phyloP scores from a whole-genome alignment of 2,888 invertebrate species.

The Malacosoma neustria region DNA sequence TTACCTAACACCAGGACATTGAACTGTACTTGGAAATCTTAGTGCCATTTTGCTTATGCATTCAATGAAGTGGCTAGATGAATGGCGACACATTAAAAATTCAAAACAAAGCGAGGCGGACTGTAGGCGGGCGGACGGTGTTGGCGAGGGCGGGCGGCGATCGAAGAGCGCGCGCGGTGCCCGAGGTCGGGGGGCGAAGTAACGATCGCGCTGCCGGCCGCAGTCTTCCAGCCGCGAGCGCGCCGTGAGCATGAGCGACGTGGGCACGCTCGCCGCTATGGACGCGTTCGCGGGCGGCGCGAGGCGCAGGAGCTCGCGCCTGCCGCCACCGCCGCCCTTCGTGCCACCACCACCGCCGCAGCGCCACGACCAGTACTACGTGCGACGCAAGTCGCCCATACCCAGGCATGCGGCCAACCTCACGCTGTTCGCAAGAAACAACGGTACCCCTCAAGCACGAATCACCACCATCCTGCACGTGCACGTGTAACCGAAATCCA shows the following conservation, averaged over 20 bases:
- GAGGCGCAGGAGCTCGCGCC: constrained; percentile 60
- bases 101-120: constrained; percentile 62
- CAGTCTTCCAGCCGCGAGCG: constrained; percentile 71
- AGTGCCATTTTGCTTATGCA: constrained; percentile 39
- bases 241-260: constrained; percentile 70
- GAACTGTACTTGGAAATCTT: constrained; percentile 14
- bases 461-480: constrained; percentile 24
- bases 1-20: neutral
- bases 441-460: constrained; percentile 43
- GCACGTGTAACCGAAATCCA: constrained; percentile 14
- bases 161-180: constrained; percentile 67
- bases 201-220: constrained; percentile 53
- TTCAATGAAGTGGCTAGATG: constrained; percentile 44
- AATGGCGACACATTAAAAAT: constrained; percentile 71
- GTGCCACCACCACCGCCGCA: constrained; percentile 65
- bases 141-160: constrained; percentile 64
- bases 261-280: constrained; percentile 72
- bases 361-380: constrained; percentile 67
- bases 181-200: constrained; percentile 44
- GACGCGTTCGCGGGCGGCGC: constrained; percentile 72
- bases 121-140: constrained; percentile 58
- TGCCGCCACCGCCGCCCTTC: constrained; percentile 67
- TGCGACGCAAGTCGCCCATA: constrained; percentile 67
- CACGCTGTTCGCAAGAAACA: constrained; percentile 62
- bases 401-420: constrained; percentile 57